Evolutionary conservation across 1,140 invertebrate genomes (phyloP), one percentile per base, ranked within the genome.

Genomic region (Drosophila parvula): DNA sequence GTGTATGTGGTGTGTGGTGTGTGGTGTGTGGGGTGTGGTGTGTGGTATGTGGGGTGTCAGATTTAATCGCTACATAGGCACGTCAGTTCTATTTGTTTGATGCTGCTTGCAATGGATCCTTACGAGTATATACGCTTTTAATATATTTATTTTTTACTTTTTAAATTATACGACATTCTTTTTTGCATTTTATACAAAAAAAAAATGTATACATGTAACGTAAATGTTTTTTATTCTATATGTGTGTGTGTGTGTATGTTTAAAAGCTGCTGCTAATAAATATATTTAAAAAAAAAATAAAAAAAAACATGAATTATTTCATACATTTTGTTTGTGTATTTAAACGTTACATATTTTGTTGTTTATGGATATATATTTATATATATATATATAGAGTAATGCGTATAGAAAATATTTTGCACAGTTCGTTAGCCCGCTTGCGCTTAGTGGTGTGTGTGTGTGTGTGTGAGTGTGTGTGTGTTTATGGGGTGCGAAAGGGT

Each of bases 11-110:
- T 57, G 50, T 60, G 48, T 77, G 32, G 38, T 65, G 28, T 77
- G 10, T 58, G 36, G 53, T 22, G 48, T 64, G 38, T 71, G 38
- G 71, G 45, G 53, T 51, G 55, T 74, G 77, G 36, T 57, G 50
- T 60, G 48, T 77, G 62, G 38, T 65, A 22, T 77, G 11, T 58
- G 36, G 53, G 53, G 36, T 75, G 59, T 85, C 48, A 86, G 74
- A 78, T 78, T 86, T 86, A 78, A 85, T 85, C 82, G 81, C 81
- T 85, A 85, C 82, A 85, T 85, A 85, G 81, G 81, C 81, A 85
- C 81, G 81, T 85, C 81, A 85, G 81, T 85, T 85, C 81, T 85
- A 85, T 85, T 85, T 85, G 78, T 81, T 53, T 80, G 78, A 81
- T 81, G 71, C 63, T 61, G 44, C 74, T 70, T 82, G 51, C 61